Evolutionary conservation across 1,140 invertebrate genomes (phyloP), one percentile per base, ranked within the genome.

Genomic region (Hyphantria cunea): DNA sequence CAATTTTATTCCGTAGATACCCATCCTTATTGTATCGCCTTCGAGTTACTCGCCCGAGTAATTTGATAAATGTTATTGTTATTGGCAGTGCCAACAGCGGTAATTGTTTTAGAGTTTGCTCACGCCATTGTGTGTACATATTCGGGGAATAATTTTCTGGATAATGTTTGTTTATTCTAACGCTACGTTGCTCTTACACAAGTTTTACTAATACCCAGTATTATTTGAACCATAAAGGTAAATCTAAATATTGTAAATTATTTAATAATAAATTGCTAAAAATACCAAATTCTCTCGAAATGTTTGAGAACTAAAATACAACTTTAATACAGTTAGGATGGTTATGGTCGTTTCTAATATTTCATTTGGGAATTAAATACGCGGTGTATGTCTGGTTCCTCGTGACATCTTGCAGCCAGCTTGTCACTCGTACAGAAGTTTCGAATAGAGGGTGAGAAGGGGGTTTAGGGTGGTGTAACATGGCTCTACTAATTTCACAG

Each of bases 11-110:
- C 70, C 61, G 17, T 25, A 25, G 17, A 42, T 50, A 45, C 66
- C 64, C 73, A 42, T 59, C 65, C 77, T 64, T 42, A 7, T 58
- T 10, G 66, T 78, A 74, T 80, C 74, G 72, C 56, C 69, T 68
- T 59, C 69, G 59, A 77, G 63, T 62, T 63, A 58, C 60, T 77
- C 70, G 68, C 70, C 66, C 71, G 76, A 66, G 77, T 86, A 87
- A 89, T 86, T 82, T 81, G 83, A 89, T 89, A 83, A 87, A 85
- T 80, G 77, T 80, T 84, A 84, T 84, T 84, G 79, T 84, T 85
- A 85, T 86, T 84, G 77, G 71, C 73, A 78, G 68, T 68, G 75
- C 76, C 66, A 83, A 84, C 76, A 85, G 70, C 71, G 62, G 68
- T 77, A 74, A 82, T 80, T 81, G 82, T 76, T 81, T 79, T 60